Evolutionary conservation across 2,797 vertebrate species (phyloP).

Genomic region (Percopsis omiscomaycus): DNA sequence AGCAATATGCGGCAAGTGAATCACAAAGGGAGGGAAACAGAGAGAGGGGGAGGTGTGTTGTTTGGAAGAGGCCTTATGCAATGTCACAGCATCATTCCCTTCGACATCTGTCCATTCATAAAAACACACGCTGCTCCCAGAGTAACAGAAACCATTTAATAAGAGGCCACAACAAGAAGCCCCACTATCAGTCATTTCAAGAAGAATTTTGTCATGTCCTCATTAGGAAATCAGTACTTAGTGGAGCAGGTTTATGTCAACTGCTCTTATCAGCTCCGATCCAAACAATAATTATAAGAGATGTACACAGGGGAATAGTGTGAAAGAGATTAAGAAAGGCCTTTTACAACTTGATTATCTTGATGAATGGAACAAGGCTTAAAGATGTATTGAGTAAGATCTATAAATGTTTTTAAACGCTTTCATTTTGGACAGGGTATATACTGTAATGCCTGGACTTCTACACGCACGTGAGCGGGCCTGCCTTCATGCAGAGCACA

Average conservation of each 20-base stretch:
- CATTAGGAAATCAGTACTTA: conserved; percentile 19
- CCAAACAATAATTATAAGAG: too few relatives aligned
- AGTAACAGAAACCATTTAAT: conserved; percentile 1
- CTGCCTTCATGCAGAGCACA: too few relatives aligned
- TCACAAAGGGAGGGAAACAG: not conserved
- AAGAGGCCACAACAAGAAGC: not conserved
- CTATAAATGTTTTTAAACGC: too few relatives aligned
- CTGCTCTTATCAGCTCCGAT: too few relatives aligned
- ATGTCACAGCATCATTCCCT: conserved; percentile 43
- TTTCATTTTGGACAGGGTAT: too few relatives aligned
- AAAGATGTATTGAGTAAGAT: too few relatives aligned
- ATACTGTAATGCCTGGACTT: too few relatives aligned
- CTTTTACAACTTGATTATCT: too few relatives aligned
- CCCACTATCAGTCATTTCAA: conserved; percentile 31
- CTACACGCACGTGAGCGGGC: too few relatives aligned
- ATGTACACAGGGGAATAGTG: not conserved
- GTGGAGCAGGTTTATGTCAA: not conserved
- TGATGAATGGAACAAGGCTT: too few relatives aligned
- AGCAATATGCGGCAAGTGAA: conserved; percentile 1
- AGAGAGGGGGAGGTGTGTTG: conserved; percentile 12
- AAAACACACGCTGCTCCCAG: conserved; percentile 28
- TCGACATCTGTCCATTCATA: conserved; percentile 57
- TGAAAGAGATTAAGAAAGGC: not conserved
- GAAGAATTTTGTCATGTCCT: conserved; percentile 6
- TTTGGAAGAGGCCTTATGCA: conserved; percentile 31